Base-by-base conservation (phyloP, 2,797 vertebrate species). In the Dryobates pubescens region DNA sequence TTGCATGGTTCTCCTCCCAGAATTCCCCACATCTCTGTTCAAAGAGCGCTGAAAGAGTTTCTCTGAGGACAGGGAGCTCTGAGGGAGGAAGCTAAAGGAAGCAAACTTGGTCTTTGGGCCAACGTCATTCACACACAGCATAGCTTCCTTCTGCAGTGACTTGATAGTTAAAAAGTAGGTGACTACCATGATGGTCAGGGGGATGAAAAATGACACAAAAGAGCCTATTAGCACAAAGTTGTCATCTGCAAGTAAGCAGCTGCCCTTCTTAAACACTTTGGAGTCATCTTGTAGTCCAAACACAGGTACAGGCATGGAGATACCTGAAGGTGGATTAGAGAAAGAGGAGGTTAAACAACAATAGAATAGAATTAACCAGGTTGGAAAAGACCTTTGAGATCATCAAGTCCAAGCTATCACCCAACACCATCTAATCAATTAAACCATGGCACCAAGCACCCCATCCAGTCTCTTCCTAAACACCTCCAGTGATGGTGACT, bases 91-190 rank as follows among this genome's bases (percentile, higher is more conserved):
- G 91, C 98, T 98, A 82, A 98, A 96, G 4, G 98, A 97, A 24
- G 98, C 97, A 97, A 98, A 98, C 83, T 98, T 99, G 91, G 98
- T 98, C 64, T 98, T 97, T 4, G 98, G 98, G 18, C 98, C 98
- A 82, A 97, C 96, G 92, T 98, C 98, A 90, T 98, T 98, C 92
- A 99, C 95, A 4, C 98, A 99, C 54, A 99, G 88, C 2, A 95
- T 98, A 82, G 98, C 99, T 96, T 99, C 98, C 72, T 98, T 99
- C 97, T 99, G 99, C 68, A 99, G 98, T 0, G 98, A 98, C 34
- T 95, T 98, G 97, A 99, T 99, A 81, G 99, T 99, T 97, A 99
- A 98, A 97, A 99, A 98, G 95, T 99, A 99, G 47, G 98, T 99
- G 96, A 99, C 98, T 34, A 99, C 97, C 99, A 99, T 99, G 97